phyloP scores from a whole-genome alignment of 1,140 invertebrate species.

The Camponotus pennsylvanicus region DNA sequence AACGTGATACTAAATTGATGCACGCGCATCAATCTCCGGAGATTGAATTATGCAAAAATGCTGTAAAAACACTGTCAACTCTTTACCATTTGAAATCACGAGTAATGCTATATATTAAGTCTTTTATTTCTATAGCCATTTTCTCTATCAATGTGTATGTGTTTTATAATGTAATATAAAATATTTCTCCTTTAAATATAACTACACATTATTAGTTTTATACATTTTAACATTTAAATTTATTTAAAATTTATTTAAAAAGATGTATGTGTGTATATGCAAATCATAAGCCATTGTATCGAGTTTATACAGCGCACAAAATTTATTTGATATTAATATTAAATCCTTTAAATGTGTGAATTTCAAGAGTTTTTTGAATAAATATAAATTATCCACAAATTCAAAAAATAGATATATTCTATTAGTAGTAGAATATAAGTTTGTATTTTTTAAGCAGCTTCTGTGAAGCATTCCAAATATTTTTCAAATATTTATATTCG shows the following conservation, averaged over 20 bases:
- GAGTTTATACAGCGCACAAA: background rate
- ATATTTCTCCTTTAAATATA: background rate
- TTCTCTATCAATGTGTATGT: background rate
- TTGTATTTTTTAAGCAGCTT: background rate
- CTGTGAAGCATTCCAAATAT: background rate
- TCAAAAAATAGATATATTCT: background rate
- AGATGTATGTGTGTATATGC: background rate
- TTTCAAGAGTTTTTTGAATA: background rate
- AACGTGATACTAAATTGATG: constrained; percentile 54
- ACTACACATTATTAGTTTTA: background rate
- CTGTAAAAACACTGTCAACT: background rate
- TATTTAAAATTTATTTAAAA: background rate
- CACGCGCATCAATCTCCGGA: background rate
- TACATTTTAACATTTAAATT: background rate
- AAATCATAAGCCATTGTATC: background rate
- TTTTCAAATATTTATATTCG: background rate
- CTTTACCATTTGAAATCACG: constrained; percentile 9
- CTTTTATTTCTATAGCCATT: background rate
- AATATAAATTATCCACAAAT: background rate
- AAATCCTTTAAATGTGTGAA: background rate
- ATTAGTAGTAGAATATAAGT: background rate
- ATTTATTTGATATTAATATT: background rate
- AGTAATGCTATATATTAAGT: constrained; percentile 34
- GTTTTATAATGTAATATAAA: background rate
- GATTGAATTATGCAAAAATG: constrained; percentile 9